phyloP scores from a whole-genome alignment of 2,797 vertebrate genomes.

The Trichosurus vulpecula region DNA sequence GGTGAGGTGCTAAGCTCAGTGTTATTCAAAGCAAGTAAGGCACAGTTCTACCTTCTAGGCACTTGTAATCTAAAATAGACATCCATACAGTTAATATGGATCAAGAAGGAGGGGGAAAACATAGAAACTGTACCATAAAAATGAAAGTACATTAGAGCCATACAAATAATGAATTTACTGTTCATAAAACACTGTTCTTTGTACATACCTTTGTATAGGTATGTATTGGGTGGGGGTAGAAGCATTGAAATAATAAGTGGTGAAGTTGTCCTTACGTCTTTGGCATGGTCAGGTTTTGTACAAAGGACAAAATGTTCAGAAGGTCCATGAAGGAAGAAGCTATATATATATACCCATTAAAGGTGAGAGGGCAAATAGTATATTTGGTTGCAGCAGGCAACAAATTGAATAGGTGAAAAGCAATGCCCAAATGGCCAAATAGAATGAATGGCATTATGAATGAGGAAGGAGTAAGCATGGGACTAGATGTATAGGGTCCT shows the following conservation, averaged over 20 bases:
- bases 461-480: background rate
- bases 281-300: slow-evolving; percentile 3
- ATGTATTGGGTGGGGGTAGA: background rate
- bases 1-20: slow-evolving; percentile 3
- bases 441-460: slow-evolving; percentile 13
- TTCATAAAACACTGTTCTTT: slow-evolving; percentile 29
- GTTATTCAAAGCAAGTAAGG: slow-evolving; percentile 46
- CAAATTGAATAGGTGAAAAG: background rate
- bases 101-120: background rate
- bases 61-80: slow-evolving; percentile 26
- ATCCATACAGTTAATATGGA: background rate
- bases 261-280: slow-evolving; percentile 25
- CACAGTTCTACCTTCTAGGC: background rate
- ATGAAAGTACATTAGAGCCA: background rate
- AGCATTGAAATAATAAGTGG: slow-evolving; percentile 21
- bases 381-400: background rate
- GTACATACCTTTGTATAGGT: background rate
- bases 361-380: slow-evolving; percentile 14
- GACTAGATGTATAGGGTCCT: background rate
- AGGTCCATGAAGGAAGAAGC: slow-evolving; percentile 24
- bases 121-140: slow-evolving; percentile 17
- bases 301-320: slow-evolving; percentile 38
- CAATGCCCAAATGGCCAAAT: background rate
- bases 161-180: slow-evolving; percentile 1
- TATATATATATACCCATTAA: background rate